phyloP scores from a whole-genome alignment of 1,140 invertebrate species.

The Meloidogyne floridensis region DNA sequence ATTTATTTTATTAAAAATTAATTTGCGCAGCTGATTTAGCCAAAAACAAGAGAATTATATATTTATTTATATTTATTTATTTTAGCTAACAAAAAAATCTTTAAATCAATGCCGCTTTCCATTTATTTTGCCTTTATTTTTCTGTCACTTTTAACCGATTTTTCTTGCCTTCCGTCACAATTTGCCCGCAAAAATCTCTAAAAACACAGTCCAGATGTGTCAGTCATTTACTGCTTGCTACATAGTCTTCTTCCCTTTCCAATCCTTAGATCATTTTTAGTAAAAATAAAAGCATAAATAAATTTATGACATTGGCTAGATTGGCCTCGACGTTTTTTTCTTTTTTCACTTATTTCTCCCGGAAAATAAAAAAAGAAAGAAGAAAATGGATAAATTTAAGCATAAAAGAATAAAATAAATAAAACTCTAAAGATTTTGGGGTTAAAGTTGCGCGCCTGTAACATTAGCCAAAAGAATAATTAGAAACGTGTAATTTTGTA shows the following conservation, averaged over 20 bases:
- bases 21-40: constrained; percentile 5
- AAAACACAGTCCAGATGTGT: constrained; percentile 6
- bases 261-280: background rate
- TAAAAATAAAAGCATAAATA: background rate
- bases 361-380: background rate
- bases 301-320: background rate
- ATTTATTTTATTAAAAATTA: background rate
- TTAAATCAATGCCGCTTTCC: background rate
- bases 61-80: background rate
- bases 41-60: background rate
- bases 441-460: no score
- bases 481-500: no score
- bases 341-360: background rate
- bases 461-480: no score
- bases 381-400: no score
- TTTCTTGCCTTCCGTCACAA: background rate
- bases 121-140: background rate
- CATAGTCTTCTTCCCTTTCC: background rate
- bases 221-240: background rate
- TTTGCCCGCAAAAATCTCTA: background rate
- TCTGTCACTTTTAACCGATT: background rate
- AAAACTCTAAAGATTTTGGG: no score
- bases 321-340: background rate
- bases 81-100: background rate
- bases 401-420: background rate